Conservation (phyloP, 2,888 invertebrate genomes). For the Drosophila kanekoi region DNA sequence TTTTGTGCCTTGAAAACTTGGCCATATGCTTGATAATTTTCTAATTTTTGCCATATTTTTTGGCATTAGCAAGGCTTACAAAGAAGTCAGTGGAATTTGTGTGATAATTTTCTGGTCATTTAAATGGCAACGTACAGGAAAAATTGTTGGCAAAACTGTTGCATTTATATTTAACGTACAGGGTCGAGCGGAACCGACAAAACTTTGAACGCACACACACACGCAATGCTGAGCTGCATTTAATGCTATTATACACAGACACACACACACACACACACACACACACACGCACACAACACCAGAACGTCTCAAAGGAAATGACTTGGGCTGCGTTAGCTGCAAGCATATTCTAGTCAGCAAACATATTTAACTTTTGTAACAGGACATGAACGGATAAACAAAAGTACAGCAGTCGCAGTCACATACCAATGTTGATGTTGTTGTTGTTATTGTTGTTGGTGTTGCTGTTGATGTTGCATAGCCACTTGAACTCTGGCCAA, state of each 20-base stretch:
- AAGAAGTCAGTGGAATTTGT: not conserved
- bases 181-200: constrained; percentile 30
- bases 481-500: constrained; percentile 34
- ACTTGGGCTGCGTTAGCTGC: constrained; percentile 11
- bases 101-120: constrained; percentile 43
- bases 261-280: not conserved
- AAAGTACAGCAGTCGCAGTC: constrained; percentile 6
- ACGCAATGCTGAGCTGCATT: constrained; percentile 18
- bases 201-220: constrained; percentile 32
- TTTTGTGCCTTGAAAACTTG: not conserved
- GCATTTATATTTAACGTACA: constrained; percentile 19
- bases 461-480: constrained; percentile 9
- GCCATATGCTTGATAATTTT: constrained; percentile 10
- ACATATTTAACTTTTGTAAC: constrained; percentile 42
- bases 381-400: constrained; percentile 34
- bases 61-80: not conserved
- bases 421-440: constrained; percentile 5
- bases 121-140: constrained; percentile 19
- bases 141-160: constrained; percentile 33
- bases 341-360: constrained; percentile 28
- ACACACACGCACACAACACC: not conserved
- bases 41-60: constrained; percentile 10
- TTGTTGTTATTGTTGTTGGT: constrained; percentile 7
- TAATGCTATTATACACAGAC: constrained; percentile 24
- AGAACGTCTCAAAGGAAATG: constrained; percentile 46